phyloP scores from a whole-genome alignment of 2,888 invertebrate species.

The Lapara coniferarum region DNA sequence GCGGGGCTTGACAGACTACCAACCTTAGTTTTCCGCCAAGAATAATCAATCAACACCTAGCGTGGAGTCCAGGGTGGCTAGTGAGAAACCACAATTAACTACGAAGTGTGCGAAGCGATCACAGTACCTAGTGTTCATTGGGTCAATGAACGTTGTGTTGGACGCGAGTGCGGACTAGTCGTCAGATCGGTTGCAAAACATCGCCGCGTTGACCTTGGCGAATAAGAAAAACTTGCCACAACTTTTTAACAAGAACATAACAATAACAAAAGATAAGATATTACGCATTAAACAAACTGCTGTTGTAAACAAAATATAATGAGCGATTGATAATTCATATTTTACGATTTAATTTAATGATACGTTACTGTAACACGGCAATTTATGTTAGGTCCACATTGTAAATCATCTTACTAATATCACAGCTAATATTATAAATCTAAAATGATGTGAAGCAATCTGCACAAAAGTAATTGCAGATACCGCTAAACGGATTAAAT shows the following conservation, averaged over 20 bases:
- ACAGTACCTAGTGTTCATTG: slow-evolving; percentile 55
- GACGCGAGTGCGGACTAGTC: slow-evolving; percentile 60
- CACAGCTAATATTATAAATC: too few species aligned
- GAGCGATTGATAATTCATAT: not conserved
- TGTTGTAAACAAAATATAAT: not conserved
- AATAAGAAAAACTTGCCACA: slow-evolving; percentile 20
- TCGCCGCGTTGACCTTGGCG: slow-evolving; percentile 58
- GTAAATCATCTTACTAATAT: too few species aligned
- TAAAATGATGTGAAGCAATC: too few species aligned
- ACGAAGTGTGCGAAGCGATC: slow-evolving; percentile 9
- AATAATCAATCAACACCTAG: not conserved
- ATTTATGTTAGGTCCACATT: too few species aligned
- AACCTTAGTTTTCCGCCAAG: slow-evolving; percentile 14
- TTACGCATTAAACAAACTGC: not conserved
- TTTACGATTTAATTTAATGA: not conserved
- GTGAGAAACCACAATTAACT: not conserved
- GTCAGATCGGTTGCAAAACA: slow-evolving; percentile 70
- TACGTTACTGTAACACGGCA: too few species aligned
- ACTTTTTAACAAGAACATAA: slow-evolving; percentile 4
- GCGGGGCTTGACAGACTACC: too few species aligned
- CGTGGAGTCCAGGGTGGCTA: not conserved
- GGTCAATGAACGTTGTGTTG: slow-evolving; percentile 73
- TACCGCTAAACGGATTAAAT: too few species aligned
- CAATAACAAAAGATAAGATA: not conserved
- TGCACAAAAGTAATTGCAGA: too few species aligned